Conservation (phyloP, 2,888 invertebrate genomes). For the Colostygia pectinataria region DNA sequence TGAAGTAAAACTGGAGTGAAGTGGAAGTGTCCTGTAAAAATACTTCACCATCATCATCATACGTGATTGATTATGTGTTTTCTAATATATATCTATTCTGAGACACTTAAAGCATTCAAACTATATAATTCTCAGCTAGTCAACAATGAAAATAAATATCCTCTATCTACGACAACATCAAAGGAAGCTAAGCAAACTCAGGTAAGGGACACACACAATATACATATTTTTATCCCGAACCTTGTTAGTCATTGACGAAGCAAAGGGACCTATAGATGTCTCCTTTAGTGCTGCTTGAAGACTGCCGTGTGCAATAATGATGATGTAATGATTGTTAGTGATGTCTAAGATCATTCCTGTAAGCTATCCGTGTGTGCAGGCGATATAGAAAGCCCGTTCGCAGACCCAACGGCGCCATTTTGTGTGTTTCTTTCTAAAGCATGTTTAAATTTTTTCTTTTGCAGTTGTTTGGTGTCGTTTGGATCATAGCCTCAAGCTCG, state of each 20-base stretch:
- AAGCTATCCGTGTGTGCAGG: constrained; percentile 80
- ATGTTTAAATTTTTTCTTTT: constrained; percentile 84
- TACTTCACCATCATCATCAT: constrained; percentile 37
- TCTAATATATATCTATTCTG: constrained; percentile 4
- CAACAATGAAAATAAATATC: constrained; percentile 10
- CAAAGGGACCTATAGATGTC: constrained; percentile 69
- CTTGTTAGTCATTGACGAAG: constrained; percentile 66
- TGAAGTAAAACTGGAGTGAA: constrained; percentile 59
- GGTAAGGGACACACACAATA: constrained; percentile 50
- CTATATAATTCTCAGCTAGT: constrained; percentile 20
- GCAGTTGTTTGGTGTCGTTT: constrained; percentile 84
- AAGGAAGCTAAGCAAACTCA: constrained; percentile 55
- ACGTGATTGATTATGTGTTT: constrained; percentile 10
- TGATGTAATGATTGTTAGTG: constrained; percentile 62
- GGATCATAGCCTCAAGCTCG: constrained; percentile 83
- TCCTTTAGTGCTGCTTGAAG: constrained; percentile 72
- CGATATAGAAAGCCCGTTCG: constrained; percentile 78
- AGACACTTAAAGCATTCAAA: constrained; percentile 28
- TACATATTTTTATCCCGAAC: constrained; percentile 60
- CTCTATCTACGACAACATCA: constrained; percentile 37
- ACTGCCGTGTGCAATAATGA: constrained; percentile 69
- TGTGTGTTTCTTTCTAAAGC: constrained; percentile 78
- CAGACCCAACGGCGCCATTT: constrained; percentile 61
- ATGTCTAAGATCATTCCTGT: constrained; percentile 73
- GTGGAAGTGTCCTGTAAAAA: constrained; percentile 73